Evolutionary conservation across 2,113 vertebrate genomes (phyloP).

Genomic region (Sapayoa aenigma): DNA sequence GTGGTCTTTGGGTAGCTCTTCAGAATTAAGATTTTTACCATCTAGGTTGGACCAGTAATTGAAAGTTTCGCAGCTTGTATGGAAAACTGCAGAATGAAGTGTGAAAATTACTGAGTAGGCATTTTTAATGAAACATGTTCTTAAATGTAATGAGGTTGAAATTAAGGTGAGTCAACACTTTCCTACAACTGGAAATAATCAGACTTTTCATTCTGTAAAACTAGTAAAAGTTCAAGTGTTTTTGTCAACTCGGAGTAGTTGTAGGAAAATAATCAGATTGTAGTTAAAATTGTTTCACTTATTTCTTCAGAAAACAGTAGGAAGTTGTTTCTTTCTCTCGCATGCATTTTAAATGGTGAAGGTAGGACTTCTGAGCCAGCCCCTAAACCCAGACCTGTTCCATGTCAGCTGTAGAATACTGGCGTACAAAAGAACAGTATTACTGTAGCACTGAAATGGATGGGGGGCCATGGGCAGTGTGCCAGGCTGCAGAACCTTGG

Average conservation of each 20-base stretch:
- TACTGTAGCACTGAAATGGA: not conserved
- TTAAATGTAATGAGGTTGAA: conserved; percentile 16
- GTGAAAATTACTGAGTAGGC: not conserved
- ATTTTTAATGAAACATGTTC: conserved; percentile 19
- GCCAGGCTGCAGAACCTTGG: not conserved
- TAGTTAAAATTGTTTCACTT: not conserved
- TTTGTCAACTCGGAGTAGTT: not conserved
- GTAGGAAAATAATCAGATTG: not conserved
- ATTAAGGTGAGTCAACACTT: conserved; percentile 29
- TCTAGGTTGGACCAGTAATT: not conserved
- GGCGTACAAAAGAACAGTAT: not conserved
- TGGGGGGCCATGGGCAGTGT: not conserved
- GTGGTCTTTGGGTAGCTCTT: not conserved
- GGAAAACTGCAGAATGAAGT: conserved; percentile 19
- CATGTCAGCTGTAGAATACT: not conserved
- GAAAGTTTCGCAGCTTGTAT: not conserved
- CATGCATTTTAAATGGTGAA: not conserved
- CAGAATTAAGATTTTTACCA: not conserved
- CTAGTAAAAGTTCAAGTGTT: not conserved
- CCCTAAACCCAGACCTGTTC: not conserved
- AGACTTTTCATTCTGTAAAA: not conserved
- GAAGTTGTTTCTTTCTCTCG: not conserved
- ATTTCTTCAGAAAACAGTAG: not conserved
- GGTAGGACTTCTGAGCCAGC: not conserved
- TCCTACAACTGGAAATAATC: conserved; percentile 4